Conservation (phyloP, 2,797 vertebrate genomes). For the Tangara arthus region DNA sequence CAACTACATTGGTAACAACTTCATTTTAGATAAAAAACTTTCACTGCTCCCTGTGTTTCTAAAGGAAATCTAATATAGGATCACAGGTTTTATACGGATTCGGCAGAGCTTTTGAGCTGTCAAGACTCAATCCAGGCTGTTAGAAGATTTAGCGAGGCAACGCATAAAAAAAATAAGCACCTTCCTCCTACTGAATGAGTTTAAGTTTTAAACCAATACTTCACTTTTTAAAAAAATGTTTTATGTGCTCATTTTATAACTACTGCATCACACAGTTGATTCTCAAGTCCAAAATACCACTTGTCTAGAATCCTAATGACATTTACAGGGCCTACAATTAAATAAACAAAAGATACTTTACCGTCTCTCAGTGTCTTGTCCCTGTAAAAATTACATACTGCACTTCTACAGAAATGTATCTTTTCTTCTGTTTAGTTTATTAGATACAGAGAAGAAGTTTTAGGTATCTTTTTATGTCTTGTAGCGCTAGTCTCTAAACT, state of each 20-base stretch:
- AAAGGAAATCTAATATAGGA: background rate
- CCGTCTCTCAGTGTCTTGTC: background rate
- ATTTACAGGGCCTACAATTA: constrained; percentile 49
- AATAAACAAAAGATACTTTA: constrained; percentile 42
- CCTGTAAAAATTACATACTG: constrained; percentile 23
- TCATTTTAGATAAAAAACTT: constrained; percentile 34
- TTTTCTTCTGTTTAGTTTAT: constrained; percentile 54
- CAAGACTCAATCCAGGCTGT: background rate
- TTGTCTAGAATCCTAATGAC: constrained; percentile 23
- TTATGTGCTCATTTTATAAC: background rate
- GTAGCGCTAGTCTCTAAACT: constrained; percentile 68
- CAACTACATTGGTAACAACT: constrained; percentile 31
- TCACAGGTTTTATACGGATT: background rate
- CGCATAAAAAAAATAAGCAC: background rate
- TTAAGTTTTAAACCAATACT: constrained; percentile 4
- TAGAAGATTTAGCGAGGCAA: background rate
- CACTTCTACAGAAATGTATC: constrained; percentile 41
- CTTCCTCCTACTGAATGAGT: background rate
- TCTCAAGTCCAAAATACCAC: constrained; percentile 11
- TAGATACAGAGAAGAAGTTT: constrained; percentile 65
- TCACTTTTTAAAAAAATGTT: background rate
- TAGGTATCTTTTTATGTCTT: constrained; percentile 62
- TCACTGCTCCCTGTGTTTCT: background rate
- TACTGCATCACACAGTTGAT: background rate
- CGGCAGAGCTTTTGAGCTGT: background rate